Conservation (phyloP, 37 sponge, comb jelly and placozoan genomes). For the Ephydatia muelleri region DNA sequence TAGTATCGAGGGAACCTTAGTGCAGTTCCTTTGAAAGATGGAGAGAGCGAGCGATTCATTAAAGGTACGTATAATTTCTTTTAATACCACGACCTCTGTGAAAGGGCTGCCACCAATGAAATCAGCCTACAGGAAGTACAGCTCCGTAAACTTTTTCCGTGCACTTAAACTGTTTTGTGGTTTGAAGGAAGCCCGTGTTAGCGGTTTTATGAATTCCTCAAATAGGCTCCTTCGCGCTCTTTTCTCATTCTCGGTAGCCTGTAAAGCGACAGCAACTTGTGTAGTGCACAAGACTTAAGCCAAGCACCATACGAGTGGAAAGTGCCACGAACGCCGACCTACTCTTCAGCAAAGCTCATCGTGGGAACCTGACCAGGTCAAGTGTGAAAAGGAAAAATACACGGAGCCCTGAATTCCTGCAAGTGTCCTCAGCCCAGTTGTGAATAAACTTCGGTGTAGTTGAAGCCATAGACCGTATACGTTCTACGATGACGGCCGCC, state of each 20-base stretch:
- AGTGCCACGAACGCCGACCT: neutral
- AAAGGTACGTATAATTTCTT: neutral
- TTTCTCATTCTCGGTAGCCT: neutral
- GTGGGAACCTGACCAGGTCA: constrained; percentile 6
- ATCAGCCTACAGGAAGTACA: neutral
- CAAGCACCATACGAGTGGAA: neutral
- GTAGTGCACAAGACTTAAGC: neutral
- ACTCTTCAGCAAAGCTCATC: neutral
- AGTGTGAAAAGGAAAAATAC: constrained; percentile 8
- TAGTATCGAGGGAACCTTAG: neutral
- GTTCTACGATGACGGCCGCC: neutral
- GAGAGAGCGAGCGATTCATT: neutral
- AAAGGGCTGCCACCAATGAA: neutral
- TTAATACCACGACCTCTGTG: neutral
- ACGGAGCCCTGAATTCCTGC: constrained; percentile 9
- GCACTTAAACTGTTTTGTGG: neutral
- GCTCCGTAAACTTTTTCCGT: neutral
- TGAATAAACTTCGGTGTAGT: constrained; percentile 25
- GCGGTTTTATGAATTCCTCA: constrained; percentile 1
- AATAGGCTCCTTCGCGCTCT: constrained; percentile 1
- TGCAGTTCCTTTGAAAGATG: neutral
- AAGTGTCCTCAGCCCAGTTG: constrained; percentile 4
- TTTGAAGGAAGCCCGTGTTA: neutral
- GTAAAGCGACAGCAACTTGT: neutral
- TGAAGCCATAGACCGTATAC: constrained; percentile 18